Conservation (phyloP, 2,797 vertebrate genomes). For the Anableps anableps region DNA sequence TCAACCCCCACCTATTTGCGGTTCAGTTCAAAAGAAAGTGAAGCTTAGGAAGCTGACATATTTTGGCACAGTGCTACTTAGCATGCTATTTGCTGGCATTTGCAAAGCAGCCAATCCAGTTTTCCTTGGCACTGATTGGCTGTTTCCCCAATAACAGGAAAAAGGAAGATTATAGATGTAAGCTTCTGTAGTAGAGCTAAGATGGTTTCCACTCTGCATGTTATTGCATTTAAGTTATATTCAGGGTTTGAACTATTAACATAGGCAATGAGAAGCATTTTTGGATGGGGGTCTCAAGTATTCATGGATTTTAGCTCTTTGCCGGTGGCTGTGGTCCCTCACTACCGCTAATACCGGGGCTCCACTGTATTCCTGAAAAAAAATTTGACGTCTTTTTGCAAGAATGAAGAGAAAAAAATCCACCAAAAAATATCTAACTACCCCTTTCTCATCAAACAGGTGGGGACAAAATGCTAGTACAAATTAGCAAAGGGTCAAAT, state of each 20-base stretch:
- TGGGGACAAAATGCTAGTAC: neutral
- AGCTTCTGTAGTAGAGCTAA: neutral
- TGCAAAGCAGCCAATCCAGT: neutral
- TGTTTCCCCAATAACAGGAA: neutral
- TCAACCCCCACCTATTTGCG: too few relatives aligned
- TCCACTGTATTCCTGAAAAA: neutral
- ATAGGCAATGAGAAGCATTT: neutral
- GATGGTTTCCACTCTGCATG: neutral
- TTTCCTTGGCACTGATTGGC: too few relatives aligned
- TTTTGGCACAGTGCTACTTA: neutral
- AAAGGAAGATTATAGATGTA: neutral
- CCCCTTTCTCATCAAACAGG: neutral
- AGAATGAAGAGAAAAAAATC: neutral
- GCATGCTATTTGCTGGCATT: neutral
- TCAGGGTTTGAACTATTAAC: neutral
- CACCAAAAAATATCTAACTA: neutral
- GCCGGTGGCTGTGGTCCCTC: too few relatives aligned
- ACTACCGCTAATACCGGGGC: neutral
- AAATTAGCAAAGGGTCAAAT: neutral
- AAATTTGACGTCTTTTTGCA: neutral
- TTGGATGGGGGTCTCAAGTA: neutral
- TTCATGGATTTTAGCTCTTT: neutral
- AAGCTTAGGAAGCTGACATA: neutral
- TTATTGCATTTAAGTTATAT: neutral
- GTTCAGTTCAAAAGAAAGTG: neutral